A percentile compares a stretch with the other conserved stretches of the same genome.
Conservation (phyloP, 2,797 vertebrate genomes). For the Danionella dracula region DNA sequence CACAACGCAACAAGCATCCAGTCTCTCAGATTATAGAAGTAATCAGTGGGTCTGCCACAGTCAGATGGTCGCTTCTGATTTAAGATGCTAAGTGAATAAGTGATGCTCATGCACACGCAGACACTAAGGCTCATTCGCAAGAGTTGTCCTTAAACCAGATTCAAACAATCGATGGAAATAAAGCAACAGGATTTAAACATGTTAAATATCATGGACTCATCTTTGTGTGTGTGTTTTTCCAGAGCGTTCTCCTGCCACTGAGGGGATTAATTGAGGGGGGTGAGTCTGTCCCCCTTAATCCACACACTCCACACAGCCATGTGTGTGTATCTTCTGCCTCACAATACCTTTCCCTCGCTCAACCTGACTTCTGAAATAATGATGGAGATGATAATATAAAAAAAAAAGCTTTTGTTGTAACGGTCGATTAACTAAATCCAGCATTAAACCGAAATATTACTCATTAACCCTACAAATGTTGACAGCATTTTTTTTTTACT, state of each 20-base stretch:
- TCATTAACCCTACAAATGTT: no score
- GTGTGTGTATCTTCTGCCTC: conserved; percentile 27
- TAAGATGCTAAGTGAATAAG: conserved; percentile 4
- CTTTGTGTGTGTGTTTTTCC: neutral
- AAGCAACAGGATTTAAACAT: neutral
- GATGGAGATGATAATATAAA: conserved; percentile 37
- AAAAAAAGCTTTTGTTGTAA: no score
- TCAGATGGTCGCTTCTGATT: conserved; percentile 15
- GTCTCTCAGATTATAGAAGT: conserved; percentile 2
- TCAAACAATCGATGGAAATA: conserved; percentile 1
- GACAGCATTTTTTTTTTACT: no score
- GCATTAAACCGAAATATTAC: no score
- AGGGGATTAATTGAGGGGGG: conserved; percentile 39
- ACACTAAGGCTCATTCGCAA: conserved; percentile 13
- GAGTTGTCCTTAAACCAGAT: conserved; percentile 5
- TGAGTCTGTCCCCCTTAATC: conserved; percentile 38
- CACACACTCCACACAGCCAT: conserved; percentile 22
- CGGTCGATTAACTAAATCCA: no score
- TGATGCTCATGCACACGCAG: conserved; percentile 10
- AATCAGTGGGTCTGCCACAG: conserved; percentile 4
- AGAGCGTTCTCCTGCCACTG: conserved; percentile 38
- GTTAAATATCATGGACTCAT: neutral
- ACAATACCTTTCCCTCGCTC: conserved; percentile 45
- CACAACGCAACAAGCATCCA: conserved; percentile 10
- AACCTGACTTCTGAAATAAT: conserved; percentile 33